Percentiles rank a stretch among this genome's conserved stretches.
These are phyloP conservation scores for Thelaira solivaga DNA, from an alignment of 2,888 invertebrate genomes.

Conservation along the genomic window DNA sequence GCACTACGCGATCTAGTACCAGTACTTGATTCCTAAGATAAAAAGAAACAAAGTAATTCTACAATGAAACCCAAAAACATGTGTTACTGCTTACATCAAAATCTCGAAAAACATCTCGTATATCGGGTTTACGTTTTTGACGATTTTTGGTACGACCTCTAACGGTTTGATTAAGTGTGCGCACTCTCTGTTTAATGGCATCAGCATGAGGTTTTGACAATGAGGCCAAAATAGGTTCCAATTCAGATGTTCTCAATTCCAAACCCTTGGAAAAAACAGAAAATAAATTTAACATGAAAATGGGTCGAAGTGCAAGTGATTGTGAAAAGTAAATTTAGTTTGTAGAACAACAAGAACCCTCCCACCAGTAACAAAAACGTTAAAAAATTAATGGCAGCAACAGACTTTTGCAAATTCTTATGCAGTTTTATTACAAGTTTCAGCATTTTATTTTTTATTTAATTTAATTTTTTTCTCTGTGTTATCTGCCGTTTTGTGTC, in stretches of 20 bases:
- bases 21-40: constrained; percentile 86
- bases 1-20: constrained; percentile 91
- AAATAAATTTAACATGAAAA: neutral
- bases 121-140: constrained; percentile 85
- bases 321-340: neutral
- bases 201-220: constrained; percentile 84
- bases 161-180: constrained; percentile 85
- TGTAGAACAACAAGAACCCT: neutral
- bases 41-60: neutral
- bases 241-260: constrained; percentile 79
- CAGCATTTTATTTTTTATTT: neutral
- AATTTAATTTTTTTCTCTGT: neutral
- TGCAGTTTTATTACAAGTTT: neutral
- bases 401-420: neutral
- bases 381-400: neutral
- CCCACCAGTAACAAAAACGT: constrained; percentile 4
- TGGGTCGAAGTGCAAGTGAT: too few relatives aligned
- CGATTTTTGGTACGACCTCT: constrained; percentile 80
- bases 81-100: constrained; percentile 81
- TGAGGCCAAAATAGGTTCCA: constrained; percentile 79
- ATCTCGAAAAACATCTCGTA: constrained; percentile 89
- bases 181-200: constrained; percentile 84
- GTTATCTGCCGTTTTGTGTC: constrained; percentile 34
- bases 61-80: too few relatives aligned
- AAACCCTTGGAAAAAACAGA: constrained; percentile 71